phyloP scores from a whole-genome alignment of 2,888 invertebrate species.

The Volucella zonaria region DNA sequence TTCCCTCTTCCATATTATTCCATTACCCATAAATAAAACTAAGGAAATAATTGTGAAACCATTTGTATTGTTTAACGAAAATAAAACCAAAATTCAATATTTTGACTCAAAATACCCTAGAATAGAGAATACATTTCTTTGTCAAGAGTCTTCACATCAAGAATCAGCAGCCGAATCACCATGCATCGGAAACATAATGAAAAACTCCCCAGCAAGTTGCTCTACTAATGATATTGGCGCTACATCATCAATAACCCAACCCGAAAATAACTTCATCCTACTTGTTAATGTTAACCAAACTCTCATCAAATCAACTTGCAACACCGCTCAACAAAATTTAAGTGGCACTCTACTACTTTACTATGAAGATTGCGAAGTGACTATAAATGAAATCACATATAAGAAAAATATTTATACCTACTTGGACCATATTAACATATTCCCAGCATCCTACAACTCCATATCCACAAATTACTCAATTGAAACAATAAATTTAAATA shows the following conservation, averaged over 20 bases:
- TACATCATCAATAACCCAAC: slow-evolving; percentile 10
- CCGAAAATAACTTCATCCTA: slow-evolving; percentile 37
- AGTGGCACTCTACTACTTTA: too few relatives aligned
- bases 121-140: slow-evolving; percentile 8
- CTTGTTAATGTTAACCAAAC: too few relatives aligned
- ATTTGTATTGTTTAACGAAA: background rate
- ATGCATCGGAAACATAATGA: slow-evolving; percentile 18
- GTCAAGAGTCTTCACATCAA: too few relatives aligned
- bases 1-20: slow-evolving; percentile 33
- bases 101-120: background rate
- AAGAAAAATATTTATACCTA: too few relatives aligned
- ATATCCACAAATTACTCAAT: too few relatives aligned
- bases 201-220: slow-evolving; percentile 27
- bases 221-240: background rate
- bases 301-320: slow-evolving; percentile 23
- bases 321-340: too few relatives aligned
- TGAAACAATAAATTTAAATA: too few relatives aligned
- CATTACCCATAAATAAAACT: slow-evolving; percentile 18
- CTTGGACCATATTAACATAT: too few relatives aligned
- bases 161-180: background rate
- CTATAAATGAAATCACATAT: too few relatives aligned
- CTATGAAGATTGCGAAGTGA: too few relatives aligned
- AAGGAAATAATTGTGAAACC: background rate
- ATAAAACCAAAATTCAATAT: slow-evolving; percentile 13
- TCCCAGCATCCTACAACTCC: too few relatives aligned